These are phyloP conservation scores for Epirrhoe alternata DNA, from an alignment of 2,888 invertebrate species.

Conservation along the genomic window DNA sequence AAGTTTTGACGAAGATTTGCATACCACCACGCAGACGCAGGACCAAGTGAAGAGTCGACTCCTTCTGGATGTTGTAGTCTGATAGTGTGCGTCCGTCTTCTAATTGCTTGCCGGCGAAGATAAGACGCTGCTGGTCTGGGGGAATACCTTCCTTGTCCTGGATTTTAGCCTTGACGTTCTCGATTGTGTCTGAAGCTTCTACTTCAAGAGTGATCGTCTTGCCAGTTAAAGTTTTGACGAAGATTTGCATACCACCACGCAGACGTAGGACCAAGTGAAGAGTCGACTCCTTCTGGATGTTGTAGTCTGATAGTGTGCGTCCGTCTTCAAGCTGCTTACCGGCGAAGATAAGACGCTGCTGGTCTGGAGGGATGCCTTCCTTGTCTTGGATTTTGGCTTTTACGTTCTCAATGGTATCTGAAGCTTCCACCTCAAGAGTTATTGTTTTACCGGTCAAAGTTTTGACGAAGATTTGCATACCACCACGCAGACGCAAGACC, in stretches of 20 bases:
- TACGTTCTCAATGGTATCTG: slow-evolving; percentile 41
- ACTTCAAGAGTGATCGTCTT: slow-evolving; percentile 38
- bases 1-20: slow-evolving; percentile 35
- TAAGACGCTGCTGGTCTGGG: slow-evolving; percentile 39
- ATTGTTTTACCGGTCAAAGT: slow-evolving; percentile 41
- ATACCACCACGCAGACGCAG: slow-evolving; percentile 40
- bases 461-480: slow-evolving; percentile 45
- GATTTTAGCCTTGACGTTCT: slow-evolving; percentile 39
- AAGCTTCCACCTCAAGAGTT: slow-evolving; percentile 40
- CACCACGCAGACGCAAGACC: slow-evolving; percentile 42
- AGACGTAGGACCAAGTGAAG: slow-evolving; percentile 39
- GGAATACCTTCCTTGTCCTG: slow-evolving; percentile 41
- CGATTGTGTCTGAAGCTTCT: slow-evolving; percentile 37
- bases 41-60: slow-evolving; percentile 38
- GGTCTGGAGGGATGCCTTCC: slow-evolving; percentile 44
- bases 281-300: slow-evolving; percentile 41
- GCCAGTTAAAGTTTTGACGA: slow-evolving; percentile 37
- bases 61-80: slow-evolving; percentile 41
- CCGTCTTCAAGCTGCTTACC: slow-evolving; percentile 43
- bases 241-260: slow-evolving; percentile 41
- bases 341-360: slow-evolving; percentile 42
- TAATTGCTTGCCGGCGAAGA: slow-evolving; percentile 41
- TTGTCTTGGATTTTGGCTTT: slow-evolving; percentile 45
- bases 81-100: slow-evolving; percentile 40
- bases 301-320: slow-evolving; percentile 41